A percentile compares a stretch with the other conserved stretches of the same genome.
phyloP scores from a whole-genome alignment of 2,113 vertebrate genomes.

The Oxygymnocypris stewartii region DNA sequence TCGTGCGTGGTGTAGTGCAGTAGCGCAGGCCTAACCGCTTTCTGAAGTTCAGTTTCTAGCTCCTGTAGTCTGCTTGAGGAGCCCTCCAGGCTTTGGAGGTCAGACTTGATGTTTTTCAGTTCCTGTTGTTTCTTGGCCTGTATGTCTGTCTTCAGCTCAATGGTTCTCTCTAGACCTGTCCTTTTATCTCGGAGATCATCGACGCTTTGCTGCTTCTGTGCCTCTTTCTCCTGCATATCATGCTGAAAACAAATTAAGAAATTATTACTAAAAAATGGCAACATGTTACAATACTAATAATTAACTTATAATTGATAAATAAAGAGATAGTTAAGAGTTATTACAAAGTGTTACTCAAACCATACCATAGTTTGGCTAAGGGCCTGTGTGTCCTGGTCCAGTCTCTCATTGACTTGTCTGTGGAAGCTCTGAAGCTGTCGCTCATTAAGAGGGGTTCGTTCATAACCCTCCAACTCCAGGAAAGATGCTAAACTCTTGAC shows the following conservation, averaged over 20 bases:
- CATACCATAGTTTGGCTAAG: conserved; percentile 77
- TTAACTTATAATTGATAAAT: too few relatives aligned
- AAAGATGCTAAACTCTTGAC: conserved; percentile 83
- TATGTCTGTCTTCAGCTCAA: conserved; percentile 87
- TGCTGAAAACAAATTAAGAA: conserved; percentile 67
- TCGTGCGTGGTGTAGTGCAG: background rate
- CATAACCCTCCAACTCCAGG: conserved; percentile 90
- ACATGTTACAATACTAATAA: background rate
- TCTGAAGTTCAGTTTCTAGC: conserved; percentile 85
- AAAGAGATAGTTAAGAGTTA: too few relatives aligned
- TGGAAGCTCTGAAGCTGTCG: conserved; percentile 86
- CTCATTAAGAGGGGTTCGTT: conserved; percentile 81
- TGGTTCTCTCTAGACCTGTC: conserved; percentile 87
- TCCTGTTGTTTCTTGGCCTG: conserved; percentile 86
- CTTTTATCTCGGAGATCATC: conserved; percentile 94
- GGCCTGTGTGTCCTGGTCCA: conserved; percentile 80
- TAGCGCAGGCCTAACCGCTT: conserved; percentile 73
- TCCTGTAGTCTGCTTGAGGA: conserved; percentile 87
- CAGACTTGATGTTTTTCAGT: conserved; percentile 78
- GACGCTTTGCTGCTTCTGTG: conserved; percentile 85
- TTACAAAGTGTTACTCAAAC: background rate
- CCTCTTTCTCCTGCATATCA: conserved; percentile 86
- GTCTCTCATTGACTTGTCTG: conserved; percentile 79
- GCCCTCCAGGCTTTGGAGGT: conserved; percentile 86
- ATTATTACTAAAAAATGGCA: background rate